These are phyloP conservation scores for Neoitamus cyanurus DNA, from an alignment of 2,888 invertebrate species.

Conservation along the genomic window DNA sequence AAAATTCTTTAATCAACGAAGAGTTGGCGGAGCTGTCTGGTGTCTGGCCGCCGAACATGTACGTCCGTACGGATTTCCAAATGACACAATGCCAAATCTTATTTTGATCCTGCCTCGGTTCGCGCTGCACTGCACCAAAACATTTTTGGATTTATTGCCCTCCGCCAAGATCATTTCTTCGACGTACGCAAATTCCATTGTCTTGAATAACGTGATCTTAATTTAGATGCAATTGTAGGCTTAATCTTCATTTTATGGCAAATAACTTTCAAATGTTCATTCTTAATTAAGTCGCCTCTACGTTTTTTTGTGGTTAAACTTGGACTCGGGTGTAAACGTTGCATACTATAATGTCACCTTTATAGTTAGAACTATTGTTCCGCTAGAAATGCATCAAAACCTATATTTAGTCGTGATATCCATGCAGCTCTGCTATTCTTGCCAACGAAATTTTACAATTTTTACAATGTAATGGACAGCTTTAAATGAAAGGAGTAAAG, in stretches of 20 bases:
- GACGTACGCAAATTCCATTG: constrained; percentile 36
- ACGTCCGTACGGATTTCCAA: constrained; percentile 34
- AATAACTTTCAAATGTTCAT: constrained; percentile 9
- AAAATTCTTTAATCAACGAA: constrained; percentile 32
- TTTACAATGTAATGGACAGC: no score
- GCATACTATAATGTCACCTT: neutral
- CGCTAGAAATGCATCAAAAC: no score
- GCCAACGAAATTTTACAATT: no score
- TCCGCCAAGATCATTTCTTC: constrained; percentile 39
- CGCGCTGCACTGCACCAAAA: neutral
- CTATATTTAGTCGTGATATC: no score
- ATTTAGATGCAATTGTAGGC: constrained; percentile 7
- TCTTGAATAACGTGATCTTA: constrained; percentile 29
- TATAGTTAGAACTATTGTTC: no score
- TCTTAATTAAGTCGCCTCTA: neutral
- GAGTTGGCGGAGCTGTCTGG: constrained; percentile 3
- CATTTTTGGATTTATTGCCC: constrained; percentile 31
- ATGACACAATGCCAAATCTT: constrained; percentile 39
- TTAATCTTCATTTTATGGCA: constrained; percentile 20
- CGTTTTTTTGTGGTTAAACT: neutral
- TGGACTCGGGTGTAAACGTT: neutral
- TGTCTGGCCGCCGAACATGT: neutral
- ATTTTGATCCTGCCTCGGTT: constrained; percentile 11
- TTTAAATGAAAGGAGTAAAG: no score
- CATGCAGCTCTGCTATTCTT: no score